Conservation (phyloP, 2,797 vertebrate species). For the Galago senegalensis region DNA sequence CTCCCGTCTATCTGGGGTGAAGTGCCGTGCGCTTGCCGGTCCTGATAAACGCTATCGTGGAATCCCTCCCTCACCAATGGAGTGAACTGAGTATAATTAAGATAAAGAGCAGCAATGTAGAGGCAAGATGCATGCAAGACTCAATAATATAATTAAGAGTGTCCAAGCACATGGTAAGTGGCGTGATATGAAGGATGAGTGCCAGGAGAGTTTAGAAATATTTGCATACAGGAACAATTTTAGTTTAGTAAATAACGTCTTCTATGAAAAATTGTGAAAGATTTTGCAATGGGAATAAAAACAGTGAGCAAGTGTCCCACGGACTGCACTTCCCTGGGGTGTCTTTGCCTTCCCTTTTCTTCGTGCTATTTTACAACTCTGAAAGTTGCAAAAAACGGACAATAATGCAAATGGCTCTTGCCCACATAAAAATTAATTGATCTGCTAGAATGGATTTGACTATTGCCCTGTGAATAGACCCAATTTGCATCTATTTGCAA, state of each 20-base stretch:
- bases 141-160: neutral
- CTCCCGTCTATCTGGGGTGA: neutral
- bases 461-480: neutral
- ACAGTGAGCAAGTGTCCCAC: neutral
- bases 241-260: neutral
- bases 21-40: neutral
- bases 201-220: neutral
- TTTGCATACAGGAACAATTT: neutral
- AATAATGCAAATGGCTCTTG: neutral
- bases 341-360: neutral
- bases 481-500: neutral
- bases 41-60: neutral
- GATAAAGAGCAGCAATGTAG: neutral
- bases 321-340: neutral
- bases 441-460: neutral
- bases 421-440: neutral
- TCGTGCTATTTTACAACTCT: conserved; percentile 14
- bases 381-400: conserved; percentile 17
- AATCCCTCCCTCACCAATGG: neutral
- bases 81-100: neutral
- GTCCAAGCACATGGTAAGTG: neutral
- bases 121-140: neutral
- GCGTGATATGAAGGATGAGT: neutral
- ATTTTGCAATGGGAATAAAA: conserved; percentile 18
- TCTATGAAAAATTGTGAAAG: conserved; percentile 20